Evolutionary conservation across 2,797 vertebrate species (phyloP), one percentile per base, ranked within the genome.

Genomic region (Morelia viridis): DNA sequence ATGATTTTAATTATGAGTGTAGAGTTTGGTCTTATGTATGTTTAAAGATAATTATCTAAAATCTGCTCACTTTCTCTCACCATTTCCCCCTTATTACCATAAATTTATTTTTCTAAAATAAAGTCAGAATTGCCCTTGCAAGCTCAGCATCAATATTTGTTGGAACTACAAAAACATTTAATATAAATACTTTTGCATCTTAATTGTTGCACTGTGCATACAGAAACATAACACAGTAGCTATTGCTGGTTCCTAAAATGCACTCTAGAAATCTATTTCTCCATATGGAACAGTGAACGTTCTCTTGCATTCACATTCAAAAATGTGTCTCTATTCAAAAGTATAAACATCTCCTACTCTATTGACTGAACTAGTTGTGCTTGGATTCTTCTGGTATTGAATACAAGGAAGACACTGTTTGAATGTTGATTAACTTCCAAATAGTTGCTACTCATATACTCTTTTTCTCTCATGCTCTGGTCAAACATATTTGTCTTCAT

Each of bases 1-100:
- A 96, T 95, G 26, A 61, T 84, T 28, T 83, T 88, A 35, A 64
- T 83, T 83, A 41, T 85, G 53, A 7, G 35, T 85, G 26, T 89
- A 35, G 56, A 35, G 11, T 92, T 65, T 84, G 19, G 10, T 85
- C 50, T 85, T 83, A 65, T 4, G 64, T 80, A 80, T 68, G 62
- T 90, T 86, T 24, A 28, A 46, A 76, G n/a, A 50, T 56, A 86
- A 89, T 53, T 53, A 92, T 76, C 64, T 80, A 85, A 62, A 92
- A 76, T 46, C 26, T 24, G 57, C 12, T 28, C 26, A n/a, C 57
- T 62, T 31, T 88, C 24, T 57, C 80, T 58, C 15, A 64, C 22
- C 5, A 61, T 5, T 24, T 28, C 80, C 56, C 57, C 24, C 28
- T 31, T 71, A 26, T 8, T 60, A 68, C 3, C 11, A 28, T 26